Evolutionary conservation across 2,888 invertebrate genomes (phyloP).

Genomic region (Hemistola chrysoprasaria): DNA sequence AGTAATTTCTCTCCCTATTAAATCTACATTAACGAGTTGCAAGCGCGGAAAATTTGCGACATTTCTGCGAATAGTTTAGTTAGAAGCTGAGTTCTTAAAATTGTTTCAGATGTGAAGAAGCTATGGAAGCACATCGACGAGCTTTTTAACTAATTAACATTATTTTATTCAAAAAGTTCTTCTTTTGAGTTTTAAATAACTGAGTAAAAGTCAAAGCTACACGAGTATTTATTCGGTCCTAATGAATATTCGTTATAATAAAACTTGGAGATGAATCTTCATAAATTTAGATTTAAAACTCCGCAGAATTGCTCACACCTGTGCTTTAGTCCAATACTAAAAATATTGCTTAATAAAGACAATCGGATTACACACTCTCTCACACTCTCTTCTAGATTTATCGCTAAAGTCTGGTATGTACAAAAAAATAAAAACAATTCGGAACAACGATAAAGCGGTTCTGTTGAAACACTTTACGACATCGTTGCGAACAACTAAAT

Average conservation of each 20-base stretch:
- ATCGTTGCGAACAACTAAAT: not conserved
- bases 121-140: constrained; percentile 22
- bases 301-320: constrained; percentile 53
- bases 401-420: not conserved
- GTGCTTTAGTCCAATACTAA: constrained; percentile 42
- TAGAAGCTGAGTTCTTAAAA: constrained; percentile 30
- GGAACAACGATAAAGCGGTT: not conserved
- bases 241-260: constrained; percentile 57
- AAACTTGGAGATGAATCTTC: constrained; percentile 67
- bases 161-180: constrained; percentile 15
- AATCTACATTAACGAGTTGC: constrained; percentile 32
- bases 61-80: constrained; percentile 36
- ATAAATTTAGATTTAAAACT: constrained; percentile 54
- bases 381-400: not conserved
- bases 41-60: constrained; percentile 33
- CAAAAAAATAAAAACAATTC: not conserved
- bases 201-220: constrained; percentile 32
- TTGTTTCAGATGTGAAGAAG: constrained; percentile 33
- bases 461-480: not conserved
- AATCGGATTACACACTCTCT: constrained; percentile 13
- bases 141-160: constrained; percentile 20
- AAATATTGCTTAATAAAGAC: constrained; percentile 43
- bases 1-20: constrained; percentile 29
- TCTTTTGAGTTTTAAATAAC: constrained; percentile 14
- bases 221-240: constrained; percentile 30